Evolutionary conservation across 2,113 vertebrate species (phyloP).

Genomic region (Coryphaenoides rupestris): DNA sequence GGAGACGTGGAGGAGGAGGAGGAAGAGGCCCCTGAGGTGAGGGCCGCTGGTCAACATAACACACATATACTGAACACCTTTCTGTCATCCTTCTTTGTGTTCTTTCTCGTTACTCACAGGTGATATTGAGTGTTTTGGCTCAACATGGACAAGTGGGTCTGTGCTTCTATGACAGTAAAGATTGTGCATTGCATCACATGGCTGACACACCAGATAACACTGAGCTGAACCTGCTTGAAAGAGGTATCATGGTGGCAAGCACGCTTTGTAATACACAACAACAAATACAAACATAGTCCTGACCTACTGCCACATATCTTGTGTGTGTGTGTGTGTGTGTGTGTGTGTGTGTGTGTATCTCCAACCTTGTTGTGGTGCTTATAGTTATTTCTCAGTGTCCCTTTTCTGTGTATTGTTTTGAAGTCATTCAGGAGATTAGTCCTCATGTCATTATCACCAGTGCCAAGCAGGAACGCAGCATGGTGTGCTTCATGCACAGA

Average conservation of each 20-base stretch:
- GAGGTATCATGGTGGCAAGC: constrained; percentile 62
- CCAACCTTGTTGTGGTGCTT: not conserved
- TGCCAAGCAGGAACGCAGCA: constrained; percentile 86
- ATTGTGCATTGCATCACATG: constrained; percentile 85
- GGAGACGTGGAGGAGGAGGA: constrained; percentile 61
- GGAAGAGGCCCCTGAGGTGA: constrained; percentile 54
- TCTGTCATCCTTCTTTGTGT: too few species aligned
- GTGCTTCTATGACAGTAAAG: constrained; percentile 85
- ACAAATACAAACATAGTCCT: not conserved
- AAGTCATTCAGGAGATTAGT: constrained; percentile 81
- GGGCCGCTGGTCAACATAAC: not conserved
- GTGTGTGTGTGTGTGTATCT: not conserved
- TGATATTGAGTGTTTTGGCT: constrained; percentile 82
- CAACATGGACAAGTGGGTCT: constrained; percentile 80
- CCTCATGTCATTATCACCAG: constrained; percentile 86
- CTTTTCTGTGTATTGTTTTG: constrained; percentile 6
- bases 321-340: not conserved
- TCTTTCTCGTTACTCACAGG: constrained; percentile 49
- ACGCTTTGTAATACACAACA: not conserved
- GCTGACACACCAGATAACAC: constrained; percentile 78
- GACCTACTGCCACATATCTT: not conserved
- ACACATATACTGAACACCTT: not conserved
- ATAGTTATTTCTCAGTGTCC: not conserved
- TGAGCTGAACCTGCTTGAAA: constrained; percentile 80
- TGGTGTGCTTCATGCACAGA: constrained; percentile 77